Evolutionary conservation across 1,140 invertebrate genomes (phyloP).

Genomic region (Drosophila trapezifrons): DNA sequence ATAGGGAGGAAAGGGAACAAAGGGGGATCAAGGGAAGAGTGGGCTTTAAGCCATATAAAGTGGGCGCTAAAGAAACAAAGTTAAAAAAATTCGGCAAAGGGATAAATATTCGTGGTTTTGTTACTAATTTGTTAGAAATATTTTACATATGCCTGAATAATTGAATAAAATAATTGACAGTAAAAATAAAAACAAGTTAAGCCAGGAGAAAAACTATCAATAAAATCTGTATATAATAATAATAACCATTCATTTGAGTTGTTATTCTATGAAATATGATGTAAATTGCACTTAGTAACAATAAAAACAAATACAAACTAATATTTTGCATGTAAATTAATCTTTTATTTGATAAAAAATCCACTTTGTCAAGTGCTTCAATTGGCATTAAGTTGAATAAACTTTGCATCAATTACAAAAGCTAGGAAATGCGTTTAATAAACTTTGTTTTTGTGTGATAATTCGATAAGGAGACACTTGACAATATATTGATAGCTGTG

Average conservation of each 20-base stretch:
- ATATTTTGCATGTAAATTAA: too few species aligned
- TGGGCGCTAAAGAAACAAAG: not conserved
- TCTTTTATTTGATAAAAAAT: not conserved
- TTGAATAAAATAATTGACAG: not conserved
- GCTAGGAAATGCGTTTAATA: not conserved
- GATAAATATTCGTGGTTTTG: not conserved
- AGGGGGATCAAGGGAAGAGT: not conserved
- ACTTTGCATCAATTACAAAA: not conserved
- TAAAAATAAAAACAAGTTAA: not conserved
- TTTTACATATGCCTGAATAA: constrained; percentile 11
- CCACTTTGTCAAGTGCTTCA: not conserved
- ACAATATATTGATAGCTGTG: not conserved
- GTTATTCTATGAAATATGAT: too few species aligned
- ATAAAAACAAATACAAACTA: not conserved
- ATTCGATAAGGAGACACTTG: not conserved
- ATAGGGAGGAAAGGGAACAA: not conserved
- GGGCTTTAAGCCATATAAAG: not conserved
- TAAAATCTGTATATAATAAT: not conserved
- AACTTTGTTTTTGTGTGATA: not conserved
- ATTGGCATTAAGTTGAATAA: not conserved
- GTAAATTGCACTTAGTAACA: not conserved
- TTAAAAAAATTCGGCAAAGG: not conserved
- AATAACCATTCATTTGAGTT: not conserved
- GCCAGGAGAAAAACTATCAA: not conserved
- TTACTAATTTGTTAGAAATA: constrained; percentile 9